Evolutionary conservation across 2,797 vertebrate species (phyloP).

Genomic region (Pagetopsis macropterus): DNA sequence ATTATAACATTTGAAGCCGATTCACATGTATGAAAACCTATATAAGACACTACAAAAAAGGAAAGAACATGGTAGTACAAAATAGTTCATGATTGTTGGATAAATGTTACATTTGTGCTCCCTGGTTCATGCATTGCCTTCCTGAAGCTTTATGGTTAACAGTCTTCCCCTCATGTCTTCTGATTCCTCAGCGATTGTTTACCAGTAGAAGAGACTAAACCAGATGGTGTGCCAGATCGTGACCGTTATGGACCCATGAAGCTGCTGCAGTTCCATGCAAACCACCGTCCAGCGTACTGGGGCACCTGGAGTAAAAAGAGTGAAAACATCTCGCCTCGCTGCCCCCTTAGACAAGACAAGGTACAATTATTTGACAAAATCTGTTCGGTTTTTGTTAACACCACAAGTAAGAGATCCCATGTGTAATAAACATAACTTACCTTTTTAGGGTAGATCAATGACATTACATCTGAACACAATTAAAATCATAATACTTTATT

Average conservation of each 20-base stretch:
- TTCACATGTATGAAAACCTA: too few species aligned
- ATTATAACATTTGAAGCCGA: too few species aligned
- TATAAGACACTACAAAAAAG: too few species aligned
- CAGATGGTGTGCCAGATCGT: slow-evolving; percentile 82
- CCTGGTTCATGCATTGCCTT: background rate
- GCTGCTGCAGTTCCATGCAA: slow-evolving; percentile 93
- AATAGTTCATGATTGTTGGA: background rate
- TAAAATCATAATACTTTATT: too few species aligned
- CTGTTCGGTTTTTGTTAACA: background rate
- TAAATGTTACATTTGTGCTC: background rate
- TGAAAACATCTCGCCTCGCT: slow-evolving; percentile 82
- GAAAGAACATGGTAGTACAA: too few species aligned
- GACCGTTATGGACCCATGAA: slow-evolving; percentile 92
- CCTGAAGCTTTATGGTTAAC: background rate
- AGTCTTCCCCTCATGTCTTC: background rate
- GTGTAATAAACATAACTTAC: too few species aligned
- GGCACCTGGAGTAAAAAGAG: slow-evolving; percentile 95
- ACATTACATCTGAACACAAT: background rate
- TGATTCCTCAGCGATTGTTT: slow-evolving; percentile 81
- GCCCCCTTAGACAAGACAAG: slow-evolving; percentile 89
- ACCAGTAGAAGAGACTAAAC: slow-evolving; percentile 77
- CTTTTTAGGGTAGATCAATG: background rate
- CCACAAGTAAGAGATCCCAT: background rate
- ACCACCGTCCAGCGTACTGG: slow-evolving; percentile 98
- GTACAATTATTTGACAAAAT: slow-evolving; percentile 69